These are phyloP conservation scores for Rallus limicola DNA, from an alignment of 2,113 vertebrate genomes.

Conservation along the genomic window DNA sequence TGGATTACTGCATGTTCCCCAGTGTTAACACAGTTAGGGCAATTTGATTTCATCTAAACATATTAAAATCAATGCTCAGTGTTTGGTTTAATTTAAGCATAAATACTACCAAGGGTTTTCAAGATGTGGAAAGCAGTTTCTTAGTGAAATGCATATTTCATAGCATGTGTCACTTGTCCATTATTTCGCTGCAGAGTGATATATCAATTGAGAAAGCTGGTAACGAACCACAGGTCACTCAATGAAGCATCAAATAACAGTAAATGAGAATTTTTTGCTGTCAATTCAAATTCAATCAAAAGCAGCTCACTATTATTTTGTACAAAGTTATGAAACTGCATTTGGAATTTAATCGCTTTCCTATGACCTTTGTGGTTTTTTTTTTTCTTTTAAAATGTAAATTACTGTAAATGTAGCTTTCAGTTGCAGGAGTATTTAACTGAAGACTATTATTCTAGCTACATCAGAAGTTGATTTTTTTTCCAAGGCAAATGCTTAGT, in stretches of 20 bases:
- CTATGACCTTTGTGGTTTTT: background rate
- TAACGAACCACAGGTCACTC: slow-evolving; percentile 36
- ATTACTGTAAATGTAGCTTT: slow-evolving; percentile 13
- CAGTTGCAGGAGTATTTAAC: background rate
- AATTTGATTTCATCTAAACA: slow-evolving; percentile 78
- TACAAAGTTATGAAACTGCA: slow-evolving; percentile 31
- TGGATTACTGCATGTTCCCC: slow-evolving; percentile 51
- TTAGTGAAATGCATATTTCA: slow-evolving; percentile 54
- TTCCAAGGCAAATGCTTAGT: background rate
- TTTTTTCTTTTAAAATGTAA: slow-evolving; percentile 44
- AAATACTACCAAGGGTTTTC: slow-evolving; percentile 74
- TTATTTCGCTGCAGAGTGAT: slow-evolving; percentile 33
- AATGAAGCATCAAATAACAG: slow-evolving; percentile 46
- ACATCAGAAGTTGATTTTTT: background rate
- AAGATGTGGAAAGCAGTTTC: slow-evolving; percentile 59
- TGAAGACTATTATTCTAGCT: background rate
- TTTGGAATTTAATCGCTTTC: slow-evolving; percentile 35
- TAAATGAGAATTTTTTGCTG: slow-evolving; percentile 48
- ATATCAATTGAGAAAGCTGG: slow-evolving; percentile 29
- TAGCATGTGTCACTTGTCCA: slow-evolving; percentile 7
- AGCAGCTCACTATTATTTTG: slow-evolving; percentile 9
- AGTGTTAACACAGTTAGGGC: slow-evolving; percentile 65
- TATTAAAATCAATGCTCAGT: slow-evolving; percentile 77
- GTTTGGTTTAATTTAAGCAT: slow-evolving; percentile 77
- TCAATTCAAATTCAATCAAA: slow-evolving; percentile 59